Evolutionary conservation across 2,888 invertebrate species (phyloP).

Genomic region (Keiferia lycopersicella): DNA sequence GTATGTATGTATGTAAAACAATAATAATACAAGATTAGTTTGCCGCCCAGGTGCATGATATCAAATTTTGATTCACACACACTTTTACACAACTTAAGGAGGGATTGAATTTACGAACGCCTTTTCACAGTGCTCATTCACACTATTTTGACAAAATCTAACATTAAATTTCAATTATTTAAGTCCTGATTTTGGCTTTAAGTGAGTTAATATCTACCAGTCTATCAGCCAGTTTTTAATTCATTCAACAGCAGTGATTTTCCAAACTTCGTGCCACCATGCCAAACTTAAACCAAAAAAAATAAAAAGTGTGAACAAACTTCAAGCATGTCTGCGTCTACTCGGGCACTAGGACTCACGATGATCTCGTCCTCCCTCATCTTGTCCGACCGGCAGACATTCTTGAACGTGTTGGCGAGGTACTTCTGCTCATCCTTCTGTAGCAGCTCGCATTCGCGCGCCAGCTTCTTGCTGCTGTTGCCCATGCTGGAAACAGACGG

Average conservation of each 20-base stretch:
- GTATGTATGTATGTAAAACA: too few species aligned
- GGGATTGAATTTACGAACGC: too few species aligned
- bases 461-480: conserved; percentile 84
- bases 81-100: too few species aligned
- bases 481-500: conserved; percentile 67
- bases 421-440: conserved; percentile 84
- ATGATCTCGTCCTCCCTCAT: conserved; percentile 85
- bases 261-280: conserved; percentile 39
- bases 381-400: conserved; percentile 83
- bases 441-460: conserved; percentile 83
- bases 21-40: too few species aligned
- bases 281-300: conserved; percentile 35
- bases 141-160: too few species aligned
- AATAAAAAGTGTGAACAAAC: conserved; percentile 70
- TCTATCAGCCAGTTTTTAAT: too few species aligned
- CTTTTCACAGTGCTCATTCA: too few species aligned
- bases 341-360: conserved; percentile 73
- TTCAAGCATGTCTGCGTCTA: conserved; percentile 75
- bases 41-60: too few species aligned
- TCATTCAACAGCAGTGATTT: not conserved
- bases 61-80: too few species aligned
- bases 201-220: too few species aligned
- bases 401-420: conserved; percentile 82
- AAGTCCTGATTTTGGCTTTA: too few species aligned
- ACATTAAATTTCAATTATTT: too few species aligned